Base-by-base conservation (phyloP, 2,888 invertebrate genomes). In the Agelastica alni region DNA sequence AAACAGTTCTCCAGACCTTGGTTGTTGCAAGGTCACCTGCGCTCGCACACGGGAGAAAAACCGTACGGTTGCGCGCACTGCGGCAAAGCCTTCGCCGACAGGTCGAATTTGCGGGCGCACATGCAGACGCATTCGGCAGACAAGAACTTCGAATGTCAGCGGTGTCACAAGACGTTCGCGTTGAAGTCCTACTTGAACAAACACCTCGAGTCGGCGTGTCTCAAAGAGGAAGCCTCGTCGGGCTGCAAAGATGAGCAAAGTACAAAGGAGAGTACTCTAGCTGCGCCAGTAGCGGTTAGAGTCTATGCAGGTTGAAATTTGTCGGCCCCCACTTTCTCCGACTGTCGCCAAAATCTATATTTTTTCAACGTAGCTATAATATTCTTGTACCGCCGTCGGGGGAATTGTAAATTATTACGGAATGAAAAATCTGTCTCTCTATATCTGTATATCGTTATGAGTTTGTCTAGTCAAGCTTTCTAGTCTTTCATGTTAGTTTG, bases 1-100 rank as follows among this genome's bases (percentile, higher is more conserved):
- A 97, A 97, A 75, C 85, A 92, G 72, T 97, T 97, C 80, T 93
- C 93, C 9, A 83, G 96, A 18, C 94, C 96, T n/a, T 97, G 96
- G 96, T 83, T 97, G 51, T 82, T 93, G 44, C 91, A 91, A 71
- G 92, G 92, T 0, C 93, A 92, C 70, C 78, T 90, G 65, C 83
- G 92, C 44, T 93, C 93, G 3, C 96, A 97, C 79, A 95, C 95
- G 0, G 93, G 93, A 2, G 93, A 93, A 77, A 93, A 93, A 74
- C 96, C 96, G 0, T 96, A 92, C 78, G 91, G 89, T 2, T 96
- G 96, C 75, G 91, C 89, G n/a, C 89, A 91, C 70, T 96, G 96
- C 77, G 93, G 93, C 60, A 96, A 95, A 74, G 91, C 94, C 2
- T 96, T 96, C 75, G 95, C 95, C 10, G 96, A 96, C 79, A 85